Evolutionary conservation across 2,113 vertebrate species (phyloP), one percentile per base, ranked within the genome.

Genomic region (Petromus typicus): DNA sequence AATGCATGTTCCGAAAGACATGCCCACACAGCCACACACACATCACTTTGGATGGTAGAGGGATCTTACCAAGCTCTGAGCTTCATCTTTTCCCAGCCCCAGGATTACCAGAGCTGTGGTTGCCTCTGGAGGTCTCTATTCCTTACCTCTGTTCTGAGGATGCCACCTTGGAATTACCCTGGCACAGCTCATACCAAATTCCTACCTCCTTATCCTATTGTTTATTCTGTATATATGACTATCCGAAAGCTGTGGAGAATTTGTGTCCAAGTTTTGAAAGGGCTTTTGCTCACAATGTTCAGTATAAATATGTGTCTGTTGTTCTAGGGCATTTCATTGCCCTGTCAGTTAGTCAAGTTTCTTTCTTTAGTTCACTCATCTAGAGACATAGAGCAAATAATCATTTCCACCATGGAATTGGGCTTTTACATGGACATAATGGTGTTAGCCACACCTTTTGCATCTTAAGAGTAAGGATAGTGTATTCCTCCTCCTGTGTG

Each of bases 281-380:
- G 51, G 32, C 37, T 89, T 81, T 79, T 48, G 51, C 37, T 64
- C 56, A 61, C 71, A 78, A 76, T 43, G 12, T 78, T 90, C 59
- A 64, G 64, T 57, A 40, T 23, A 94, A 95, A 92, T 80, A 86
- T 86, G 75, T 17, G 34, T 54, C 54, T 23, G 54, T 67, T 59
- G 67, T 89, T 92, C 76, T 54, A 83, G 86, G 59, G 51, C 37
- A 69, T 18, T 54, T 80, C 7, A 54, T 17, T 61, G 25, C 86
- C 57, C 34, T 91, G 30, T 32, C 40, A 48, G 16, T 92, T 88
- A 85, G 79, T 37, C 12, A 40, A 22, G 4, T 61, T 76, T 78
- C 5, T 63, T 81, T n/a, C 51, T 48, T 71, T 69, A 80, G 16
- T 17, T 69, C 34, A 45, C 30, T 64, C 56, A 92, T 79, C 82